Evolutionary conservation across 2,888 invertebrate genomes (phyloP).

Genomic region (Nomada flava): DNA sequence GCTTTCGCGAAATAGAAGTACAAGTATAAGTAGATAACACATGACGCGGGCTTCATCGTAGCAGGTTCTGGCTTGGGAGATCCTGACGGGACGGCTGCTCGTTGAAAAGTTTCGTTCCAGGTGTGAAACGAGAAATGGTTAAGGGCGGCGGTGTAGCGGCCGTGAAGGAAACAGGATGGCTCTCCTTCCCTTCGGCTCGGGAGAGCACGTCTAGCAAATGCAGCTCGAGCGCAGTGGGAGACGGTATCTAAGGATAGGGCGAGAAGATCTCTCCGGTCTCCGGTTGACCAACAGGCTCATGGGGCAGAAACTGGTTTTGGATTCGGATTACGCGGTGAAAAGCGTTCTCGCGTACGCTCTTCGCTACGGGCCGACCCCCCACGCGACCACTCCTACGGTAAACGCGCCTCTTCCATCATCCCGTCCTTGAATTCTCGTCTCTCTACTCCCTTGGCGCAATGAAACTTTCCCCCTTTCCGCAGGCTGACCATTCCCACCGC

Average conservation of each 20-base stretch:
- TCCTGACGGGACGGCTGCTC: no score
- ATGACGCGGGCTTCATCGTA: no score
- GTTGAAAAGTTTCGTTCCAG: no score
- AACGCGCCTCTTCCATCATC: conserved; percentile 48
- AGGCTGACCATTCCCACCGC: background rate
- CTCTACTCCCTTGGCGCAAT: conserved; percentile 59
- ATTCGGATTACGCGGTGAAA: conserved; percentile 68
- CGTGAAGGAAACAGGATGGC: background rate
- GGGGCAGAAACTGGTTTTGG: conserved; percentile 73
- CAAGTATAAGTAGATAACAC: no score
- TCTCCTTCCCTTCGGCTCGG: background rate
- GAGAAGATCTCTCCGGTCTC: conserved; percentile 20
- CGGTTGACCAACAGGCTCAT: conserved; percentile 61
- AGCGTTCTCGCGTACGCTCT: conserved; percentile 51
- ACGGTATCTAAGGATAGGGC: conserved; percentile 37
- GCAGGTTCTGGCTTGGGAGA: no score
- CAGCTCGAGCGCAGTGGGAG: conserved; percentile 18
- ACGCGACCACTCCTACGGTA: conserved; percentile 50
- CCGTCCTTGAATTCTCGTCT: conserved; percentile 57
- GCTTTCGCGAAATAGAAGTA: no score
- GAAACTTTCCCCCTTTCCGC: background rate
- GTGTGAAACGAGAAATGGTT: no score
- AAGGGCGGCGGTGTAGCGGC: background rate
- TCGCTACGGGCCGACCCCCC: conserved; percentile 50
- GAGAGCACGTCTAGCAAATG: conserved; percentile 9